phyloP scores from a whole-genome alignment of 2,888 invertebrate genomes.

The Limnephilus marmoratus region DNA sequence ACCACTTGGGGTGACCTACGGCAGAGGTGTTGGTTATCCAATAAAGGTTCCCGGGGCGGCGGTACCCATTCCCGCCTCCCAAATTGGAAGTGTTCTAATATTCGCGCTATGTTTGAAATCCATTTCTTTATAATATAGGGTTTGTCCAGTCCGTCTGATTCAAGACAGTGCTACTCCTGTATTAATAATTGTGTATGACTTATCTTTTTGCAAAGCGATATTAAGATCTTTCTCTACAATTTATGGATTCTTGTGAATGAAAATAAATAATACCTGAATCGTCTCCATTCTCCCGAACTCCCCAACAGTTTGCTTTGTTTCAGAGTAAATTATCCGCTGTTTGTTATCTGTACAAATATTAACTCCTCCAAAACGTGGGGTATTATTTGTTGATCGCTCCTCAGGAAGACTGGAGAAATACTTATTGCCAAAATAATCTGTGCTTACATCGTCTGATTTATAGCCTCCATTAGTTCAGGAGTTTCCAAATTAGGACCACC shows the following conservation, averaged over 20 bases:
- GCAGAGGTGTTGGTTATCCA: too few species aligned
- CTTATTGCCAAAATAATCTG: constrained; percentile 3
- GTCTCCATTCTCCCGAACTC: neutral
- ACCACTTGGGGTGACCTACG: too few species aligned
- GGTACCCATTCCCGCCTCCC: too few species aligned
- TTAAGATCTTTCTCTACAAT: neutral
- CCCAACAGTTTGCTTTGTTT: neutral
- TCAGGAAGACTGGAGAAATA: constrained; percentile 7
- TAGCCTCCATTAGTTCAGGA: constrained; percentile 2
- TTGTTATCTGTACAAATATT: neutral
- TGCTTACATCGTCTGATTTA: constrained; percentile 3
- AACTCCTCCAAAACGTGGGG: neutral
- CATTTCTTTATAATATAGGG: too few species aligned
- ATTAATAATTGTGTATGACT: neutral
- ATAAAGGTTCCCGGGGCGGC: too few species aligned
- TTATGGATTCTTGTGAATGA: neutral
- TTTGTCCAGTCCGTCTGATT: too few species aligned
- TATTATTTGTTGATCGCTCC: neutral
- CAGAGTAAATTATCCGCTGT: neutral
- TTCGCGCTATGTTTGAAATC: too few species aligned
- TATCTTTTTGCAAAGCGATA: neutral
- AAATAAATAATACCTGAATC: neutral
- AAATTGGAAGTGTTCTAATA: too few species aligned
- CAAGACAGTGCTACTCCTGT: neutral
- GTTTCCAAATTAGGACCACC: constrained; percentile 22